Base-by-base conservation (phyloP, 2,888 invertebrate genomes). In the Crocallis elinguaria region DNA sequence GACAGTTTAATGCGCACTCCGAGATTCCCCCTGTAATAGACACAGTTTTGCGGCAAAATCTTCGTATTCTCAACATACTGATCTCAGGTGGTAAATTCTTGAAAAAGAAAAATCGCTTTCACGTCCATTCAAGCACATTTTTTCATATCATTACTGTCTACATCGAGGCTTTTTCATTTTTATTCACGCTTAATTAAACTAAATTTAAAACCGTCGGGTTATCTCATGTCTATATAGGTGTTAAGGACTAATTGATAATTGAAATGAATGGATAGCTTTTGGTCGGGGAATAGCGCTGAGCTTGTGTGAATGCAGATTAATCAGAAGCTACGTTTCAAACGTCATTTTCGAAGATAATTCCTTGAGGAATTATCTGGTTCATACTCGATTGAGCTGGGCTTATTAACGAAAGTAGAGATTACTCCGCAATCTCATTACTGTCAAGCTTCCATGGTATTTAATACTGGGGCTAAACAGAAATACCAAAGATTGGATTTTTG, bases 221-320 rank as follows among this genome's bases (percentile, higher is more conserved):
- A 87, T 87, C 86, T 73, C 56, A 60, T 65, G 73, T 77, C 76
- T 81, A n/a, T n/a, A n/a, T n/a, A 83, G 84, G 86, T 84, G 88
- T 86, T 83, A 77, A 82, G 75, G 73, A 79, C 86, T 86, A 86
- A 89, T 86, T 88, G 86, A 86, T 87, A 83, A 83, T 48, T 53
- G 29, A 44, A 51, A 51, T 49, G 44, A 43, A 50, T 51, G 45
- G 32, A 36, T 38, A 44, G 23, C 41, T 44, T 51, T 77, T 68
- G 71, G 73, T 32, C 19, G 36, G 35, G 67, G 67, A 64, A 85
- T 82, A 85, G 82, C 77, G 65, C 61, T 61, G 69, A 62, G 69
- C 69, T 67, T 70, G 77, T 81, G 81, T 82, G 79, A 82, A 82
- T 73, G 83, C 60, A 50, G 67, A 73, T 73, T 85, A 86, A 89